Base-by-base conservation (phyloP, 2,797 vertebrate genomes). In the Coccyzus lansbergi region DNA sequence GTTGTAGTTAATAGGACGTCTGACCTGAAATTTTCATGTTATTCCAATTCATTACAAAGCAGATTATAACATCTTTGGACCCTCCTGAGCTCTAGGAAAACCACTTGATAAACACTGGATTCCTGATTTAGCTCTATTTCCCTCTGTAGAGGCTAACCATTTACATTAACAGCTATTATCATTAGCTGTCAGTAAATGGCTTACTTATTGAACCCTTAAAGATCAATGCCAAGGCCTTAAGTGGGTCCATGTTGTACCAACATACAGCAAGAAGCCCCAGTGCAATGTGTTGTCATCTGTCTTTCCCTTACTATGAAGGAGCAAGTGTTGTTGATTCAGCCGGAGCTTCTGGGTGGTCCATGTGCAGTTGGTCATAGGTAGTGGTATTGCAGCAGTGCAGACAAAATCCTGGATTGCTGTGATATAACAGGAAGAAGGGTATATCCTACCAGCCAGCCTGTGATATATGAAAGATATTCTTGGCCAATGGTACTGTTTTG, bases 321-420 rank as follows among this genome's bases (percentile, higher is more conserved):
- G 56, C 34, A 58, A 63, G 64, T 55, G 0, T n/a, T 96, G 94
- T 95, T 95, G 94, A 92, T 94, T 96, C 93, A 95, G 88, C 93
- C 96, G 92, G 90, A 91, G 71, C 86, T 94, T 62, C 84, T 93
- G 93, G 94, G 95, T 95, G 95, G 93, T 75, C 95, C 62, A 48
- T 81, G 79, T 96, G 90, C 71, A 40, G 36, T 24, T 80, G 84
- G 83, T 86, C 93, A 84, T 94, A 96, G 92, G 76, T 95, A 95
- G 82, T 85, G 85, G 59, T 85, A 55, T 75, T 94, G 86, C 92
- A 93, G 72, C 76, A 91, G 79, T 22, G 38, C 72, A 86, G 88
- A 72, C 51, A 85, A 92, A 95, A 92, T 68, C 81, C 60, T 78
- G 67, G 67, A 71, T 94, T 94, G 80, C 51, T 75, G 64, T 85